Evolutionary conservation across 2,113 vertebrate genomes (phyloP), one percentile per base, ranked within the genome.

Genomic region (Cricetomys ansorgei): DNA sequence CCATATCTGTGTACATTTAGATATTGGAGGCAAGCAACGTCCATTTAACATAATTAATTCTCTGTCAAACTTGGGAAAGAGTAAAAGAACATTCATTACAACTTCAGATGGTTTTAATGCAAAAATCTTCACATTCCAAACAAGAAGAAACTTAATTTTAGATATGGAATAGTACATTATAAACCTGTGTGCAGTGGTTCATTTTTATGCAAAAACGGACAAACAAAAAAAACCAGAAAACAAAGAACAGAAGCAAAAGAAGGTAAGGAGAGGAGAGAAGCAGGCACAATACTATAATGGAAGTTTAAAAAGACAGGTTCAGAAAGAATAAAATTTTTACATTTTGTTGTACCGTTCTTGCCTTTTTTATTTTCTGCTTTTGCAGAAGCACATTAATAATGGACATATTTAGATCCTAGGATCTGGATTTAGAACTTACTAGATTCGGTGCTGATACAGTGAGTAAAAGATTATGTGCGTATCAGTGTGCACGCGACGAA

Each of bases 31-130:
- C 21, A 89, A 94, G 77, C 67, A 94, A 75, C 96, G 5, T 62
- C 48, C 83, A 0, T 43, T 95, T 95, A 93, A 57, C 34, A 85
- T 85, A 73, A 37, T 72, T 8, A 88, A 16, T 84, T 95, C 73
- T 92, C 37, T 86, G 64, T 92, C 90, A 94, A 96, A 57, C 53
- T 90, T 48, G 15, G 92, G 84, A 25, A 86, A 94, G 89, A 69
- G 19, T 93, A 45, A 64, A 76, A 72, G 8, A 27, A 83, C 83
- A 80, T 80, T 80, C 91, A 69, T 62, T 87, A 16, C 48, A 85
- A 50, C 72, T 96, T 69, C 86, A 96, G 91, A 72, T 80, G 31
- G 50, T 57, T 89, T 77, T 76, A 25, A 6, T 48, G 7, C 7
- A 87, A 87, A 91, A 86, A 76, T 2, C 2, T 94, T 80, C 21